These are phyloP conservation scores for Ferdinandea cuprea DNA, from an alignment of 2,888 invertebrate genomes.

Conservation along the genomic window DNA sequence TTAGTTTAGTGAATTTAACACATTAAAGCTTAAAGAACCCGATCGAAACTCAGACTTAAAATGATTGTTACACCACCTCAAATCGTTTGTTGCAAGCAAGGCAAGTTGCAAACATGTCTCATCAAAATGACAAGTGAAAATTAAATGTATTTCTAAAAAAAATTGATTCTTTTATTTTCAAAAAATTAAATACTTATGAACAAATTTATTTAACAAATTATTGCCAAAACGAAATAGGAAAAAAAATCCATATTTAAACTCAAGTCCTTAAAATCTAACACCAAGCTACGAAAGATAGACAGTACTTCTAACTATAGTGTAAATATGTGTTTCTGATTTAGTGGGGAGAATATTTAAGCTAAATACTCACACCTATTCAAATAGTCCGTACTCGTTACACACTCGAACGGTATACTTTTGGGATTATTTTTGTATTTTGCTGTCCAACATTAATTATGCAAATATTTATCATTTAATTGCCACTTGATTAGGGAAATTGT, in stretches of 20 bases:
- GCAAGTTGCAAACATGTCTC: conserved; percentile 1
- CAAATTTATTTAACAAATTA: too few relatives aligned
- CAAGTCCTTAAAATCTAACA: too few relatives aligned
- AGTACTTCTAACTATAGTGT: background rate
- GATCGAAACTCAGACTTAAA: background rate
- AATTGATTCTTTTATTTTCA: too few relatives aligned
- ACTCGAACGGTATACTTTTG: background rate
- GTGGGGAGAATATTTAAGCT: background rate
- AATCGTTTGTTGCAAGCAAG: conserved; percentile 13
- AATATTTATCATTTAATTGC: background rate
- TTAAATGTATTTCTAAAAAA: too few relatives aligned
- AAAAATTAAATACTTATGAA: too few relatives aligned
- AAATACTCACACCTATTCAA: background rate
- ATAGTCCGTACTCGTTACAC: background rate
- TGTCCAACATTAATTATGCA: background rate
- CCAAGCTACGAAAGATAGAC: background rate
- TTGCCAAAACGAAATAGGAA: too few relatives aligned
- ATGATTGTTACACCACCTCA: conserved; percentile 29
- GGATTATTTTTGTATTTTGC: background rate
- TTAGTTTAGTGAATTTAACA: background rate
- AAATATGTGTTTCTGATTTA: background rate
- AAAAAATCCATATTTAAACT: too few relatives aligned
- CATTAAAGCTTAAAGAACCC: background rate
- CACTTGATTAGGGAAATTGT: background rate
- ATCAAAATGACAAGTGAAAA: too few relatives aligned